Base-by-base conservation (phyloP, 2,888 invertebrate species). In the Coelopa pilipes region DNA sequence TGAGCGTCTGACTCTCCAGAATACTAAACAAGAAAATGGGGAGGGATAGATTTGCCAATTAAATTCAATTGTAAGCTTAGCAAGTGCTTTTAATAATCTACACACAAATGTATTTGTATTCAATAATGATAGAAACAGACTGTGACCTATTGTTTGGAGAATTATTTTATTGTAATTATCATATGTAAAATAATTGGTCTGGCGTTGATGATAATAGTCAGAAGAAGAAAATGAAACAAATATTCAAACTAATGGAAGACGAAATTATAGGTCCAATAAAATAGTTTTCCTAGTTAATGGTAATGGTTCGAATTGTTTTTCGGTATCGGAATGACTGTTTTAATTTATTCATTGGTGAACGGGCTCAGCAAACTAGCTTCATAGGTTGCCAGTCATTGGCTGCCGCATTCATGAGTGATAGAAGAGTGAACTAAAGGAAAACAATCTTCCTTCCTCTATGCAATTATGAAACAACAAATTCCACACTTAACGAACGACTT, bases 11-110 rank as follows among this genome's bases (percentile, higher is more conserved):
- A 45, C 46, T 65, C 24, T 53, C 50, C 45, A 13, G 68, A 53
- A 55, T 68, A 68, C 34, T 68, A 68, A 53, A 17, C 55, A 59
- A 12, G 53, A 15, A 34, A 34, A 34, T 34, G 34, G 34, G 34
- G 34, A 34, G 15, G 49, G 19, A 70, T 75, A 59, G 75, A 78
- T 78, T 76, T 73, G 70, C 74, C 76, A 78, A 78, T 78, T 78
- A 75, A 72, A 78, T 77, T 72, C 74, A 74, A 77, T 75, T 62
- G 63, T 70, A 67, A 70, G 70, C 57, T 57, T 55, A 75, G 24
- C 65, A 59, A 59, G 66, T 49, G 34, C 65, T 49, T 73, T 73
- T 73, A 66, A 60, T 60, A 49, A 62, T 73, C 60, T 73, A 15
- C 17, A 50, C 34, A 68, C 62, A 15, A 62, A 5, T n/a, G 45